Conservation (phyloP, 2,888 invertebrate genomes). For the Aethes cnicana region DNA sequence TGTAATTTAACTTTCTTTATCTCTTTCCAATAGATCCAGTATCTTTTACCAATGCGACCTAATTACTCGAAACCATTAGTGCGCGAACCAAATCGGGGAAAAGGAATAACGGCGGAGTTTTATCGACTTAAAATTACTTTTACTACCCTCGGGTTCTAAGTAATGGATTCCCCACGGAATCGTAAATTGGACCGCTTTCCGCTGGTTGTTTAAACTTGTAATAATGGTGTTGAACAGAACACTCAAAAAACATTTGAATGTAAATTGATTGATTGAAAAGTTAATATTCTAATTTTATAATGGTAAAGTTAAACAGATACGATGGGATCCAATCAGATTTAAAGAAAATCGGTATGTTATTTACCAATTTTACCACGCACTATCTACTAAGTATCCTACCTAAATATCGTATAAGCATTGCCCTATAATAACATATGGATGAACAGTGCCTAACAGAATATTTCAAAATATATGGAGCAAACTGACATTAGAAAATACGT, state of each 20-base stretch:
- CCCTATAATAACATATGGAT: no score
- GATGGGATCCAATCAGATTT: no score
- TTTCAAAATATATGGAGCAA: no score
- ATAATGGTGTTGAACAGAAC: neutral
- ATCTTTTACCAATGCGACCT: slow-evolving; percentile 37
- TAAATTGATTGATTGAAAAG: no score
- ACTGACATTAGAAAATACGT: no score
- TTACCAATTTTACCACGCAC: no score
- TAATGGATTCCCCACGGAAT: slow-evolving; percentile 7
- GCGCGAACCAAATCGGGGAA: slow-evolving; percentile 43
- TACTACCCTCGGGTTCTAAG: slow-evolving; percentile 16
- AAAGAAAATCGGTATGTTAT: no score
- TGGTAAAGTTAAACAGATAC: no score
- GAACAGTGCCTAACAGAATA: no score
- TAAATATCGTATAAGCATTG: no score
- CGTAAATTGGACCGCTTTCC: neutral
- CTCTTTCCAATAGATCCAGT: slow-evolving; percentile 5
- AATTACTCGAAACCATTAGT: slow-evolving; percentile 49
- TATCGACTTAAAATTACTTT: slow-evolving; percentile 23
- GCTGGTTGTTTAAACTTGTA: neutral
- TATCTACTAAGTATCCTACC: no score
- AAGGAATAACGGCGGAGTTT: slow-evolving; percentile 43
- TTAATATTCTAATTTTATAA: no score
- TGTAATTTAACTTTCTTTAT: slow-evolving; percentile 7
- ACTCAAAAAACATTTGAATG: neutral